Evolutionary conservation across 2,888 invertebrate genomes (phyloP).

Genomic region (Drosophila acutilabella): DNA sequence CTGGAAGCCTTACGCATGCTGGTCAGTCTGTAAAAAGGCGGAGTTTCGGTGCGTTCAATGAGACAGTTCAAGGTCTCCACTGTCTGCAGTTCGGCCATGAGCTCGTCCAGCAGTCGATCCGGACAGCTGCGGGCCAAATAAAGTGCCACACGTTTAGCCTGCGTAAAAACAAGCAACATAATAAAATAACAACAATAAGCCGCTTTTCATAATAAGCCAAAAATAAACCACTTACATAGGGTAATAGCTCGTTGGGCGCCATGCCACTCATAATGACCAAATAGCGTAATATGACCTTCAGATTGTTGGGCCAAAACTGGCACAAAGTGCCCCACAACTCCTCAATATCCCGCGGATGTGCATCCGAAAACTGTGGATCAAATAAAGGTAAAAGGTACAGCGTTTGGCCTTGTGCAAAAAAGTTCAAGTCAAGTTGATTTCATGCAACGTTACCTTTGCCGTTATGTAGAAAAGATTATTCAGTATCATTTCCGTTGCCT

Average conservation of each 20-base stretch:
- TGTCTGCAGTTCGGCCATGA: constrained; percentile 98
- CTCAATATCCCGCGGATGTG: constrained; percentile 97
- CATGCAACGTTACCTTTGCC: constrained; percentile 89
- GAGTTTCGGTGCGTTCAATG: constrained; percentile 98
- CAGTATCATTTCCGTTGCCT: constrained; percentile 99
- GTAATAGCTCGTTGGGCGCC: constrained; percentile 97
- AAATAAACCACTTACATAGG: constrained; percentile 90
- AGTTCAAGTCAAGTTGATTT: constrained; percentile 8
- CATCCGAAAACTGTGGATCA: constrained; percentile 93
- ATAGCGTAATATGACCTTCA: constrained; percentile 98
- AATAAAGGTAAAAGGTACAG: not conserved
- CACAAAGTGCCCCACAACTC: constrained; percentile 98
- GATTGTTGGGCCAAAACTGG: constrained; percentile 98
- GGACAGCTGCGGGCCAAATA: constrained; percentile 97
- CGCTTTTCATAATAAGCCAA: not conserved
- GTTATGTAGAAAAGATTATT: constrained; percentile 99
- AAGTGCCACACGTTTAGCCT: constrained; percentile 98
- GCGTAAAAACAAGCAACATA: constrained; percentile 22
- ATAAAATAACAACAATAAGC: not conserved
- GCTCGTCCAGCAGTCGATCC: constrained; percentile 96
- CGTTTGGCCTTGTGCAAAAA: not conserved
- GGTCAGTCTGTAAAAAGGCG: constrained; percentile 98
- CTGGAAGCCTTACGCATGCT: constrained; percentile 96
- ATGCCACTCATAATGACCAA: constrained; percentile 98
- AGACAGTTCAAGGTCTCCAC: constrained; percentile 98